Evolutionary conservation across 1,140 invertebrate species (phyloP).

Genomic region (Thereuonema tuberculata): DNA sequence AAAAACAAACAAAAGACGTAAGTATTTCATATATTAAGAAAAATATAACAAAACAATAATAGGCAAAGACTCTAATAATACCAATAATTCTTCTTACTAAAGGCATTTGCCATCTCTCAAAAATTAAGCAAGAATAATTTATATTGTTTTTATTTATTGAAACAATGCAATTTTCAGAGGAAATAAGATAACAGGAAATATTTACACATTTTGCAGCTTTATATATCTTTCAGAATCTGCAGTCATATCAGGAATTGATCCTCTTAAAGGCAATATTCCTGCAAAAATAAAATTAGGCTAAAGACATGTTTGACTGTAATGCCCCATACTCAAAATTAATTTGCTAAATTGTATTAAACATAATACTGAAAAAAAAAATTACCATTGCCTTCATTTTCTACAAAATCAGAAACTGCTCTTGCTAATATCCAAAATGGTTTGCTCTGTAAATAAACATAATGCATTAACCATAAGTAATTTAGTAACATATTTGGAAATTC

Average conservation of each 20-base stretch:
- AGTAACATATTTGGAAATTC: no score
- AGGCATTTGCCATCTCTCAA: no score
- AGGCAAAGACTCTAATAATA: no score
- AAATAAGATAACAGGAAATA: background rate
- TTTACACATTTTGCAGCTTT: slow-evolving; percentile 65
- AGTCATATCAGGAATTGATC: slow-evolving; percentile 95
- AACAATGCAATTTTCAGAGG: background rate
- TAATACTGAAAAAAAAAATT: slow-evolving; percentile 4
- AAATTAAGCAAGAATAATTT: no score
- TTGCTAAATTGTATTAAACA: background rate
- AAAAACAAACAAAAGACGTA: no score
- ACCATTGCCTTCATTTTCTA: slow-evolving; percentile 60
- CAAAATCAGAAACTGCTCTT: slow-evolving; percentile 75
- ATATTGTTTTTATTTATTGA: no score
- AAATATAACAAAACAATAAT: no score
- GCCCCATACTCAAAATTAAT: background rate
- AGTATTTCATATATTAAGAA: no score
- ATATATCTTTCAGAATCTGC: slow-evolving; percentile 88
- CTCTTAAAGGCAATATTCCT: slow-evolving; percentile 69
- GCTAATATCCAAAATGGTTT: slow-evolving; percentile 82
- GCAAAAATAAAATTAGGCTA: slow-evolving; percentile 11
- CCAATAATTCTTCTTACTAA: no score
- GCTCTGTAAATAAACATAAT: slow-evolving; percentile 27
- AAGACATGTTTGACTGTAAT: no score
- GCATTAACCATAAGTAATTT: no score